Conservation (phyloP, 2,888 invertebrate genomes). For the Crocallis elinguaria region DNA sequence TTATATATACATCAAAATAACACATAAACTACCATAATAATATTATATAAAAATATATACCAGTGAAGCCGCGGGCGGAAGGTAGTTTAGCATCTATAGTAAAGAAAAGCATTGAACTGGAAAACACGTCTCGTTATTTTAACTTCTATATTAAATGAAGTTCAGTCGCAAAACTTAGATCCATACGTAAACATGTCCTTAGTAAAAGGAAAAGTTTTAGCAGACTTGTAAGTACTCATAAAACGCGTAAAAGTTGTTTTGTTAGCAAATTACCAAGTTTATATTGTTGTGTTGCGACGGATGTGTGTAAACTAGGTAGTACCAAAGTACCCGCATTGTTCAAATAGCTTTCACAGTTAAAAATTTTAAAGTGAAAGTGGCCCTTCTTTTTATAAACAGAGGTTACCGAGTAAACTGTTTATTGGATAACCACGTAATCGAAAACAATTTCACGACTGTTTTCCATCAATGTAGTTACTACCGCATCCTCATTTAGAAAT, state of each 20-base stretch:
- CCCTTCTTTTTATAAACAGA: constrained; percentile 37
- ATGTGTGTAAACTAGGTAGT: constrained; percentile 32
- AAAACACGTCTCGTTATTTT: not conserved
- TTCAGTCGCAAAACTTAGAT: not conserved
- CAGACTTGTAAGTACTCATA: constrained; percentile 13
- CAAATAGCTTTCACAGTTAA: constrained; percentile 49
- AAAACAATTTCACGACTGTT: constrained; percentile 51
- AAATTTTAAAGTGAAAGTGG: constrained; percentile 49
- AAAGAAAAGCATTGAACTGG: too few species aligned
- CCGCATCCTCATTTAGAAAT: constrained; percentile 40
- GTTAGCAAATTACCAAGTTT: constrained; percentile 52
- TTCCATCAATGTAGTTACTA: constrained; percentile 42
- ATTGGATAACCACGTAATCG: constrained; percentile 38
- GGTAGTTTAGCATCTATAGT: too few species aligned
- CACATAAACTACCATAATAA: too few species aligned
- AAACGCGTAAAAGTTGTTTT: constrained; percentile 42
- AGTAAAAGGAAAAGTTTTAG: constrained; percentile 42
- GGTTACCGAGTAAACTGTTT: constrained; percentile 31
- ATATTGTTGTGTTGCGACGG: constrained; percentile 23
- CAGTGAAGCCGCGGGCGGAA: too few species aligned
- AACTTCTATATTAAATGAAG: not conserved
- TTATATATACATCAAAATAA: too few species aligned
- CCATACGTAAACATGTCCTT: constrained; percentile 21
- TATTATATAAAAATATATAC: too few species aligned
- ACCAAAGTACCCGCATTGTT: constrained; percentile 26